Evolutionary conservation across 2,888 invertebrate species (phyloP), one percentile per base, ranked within the genome.

Genomic region (Nephrotoma appendiculata): DNA sequence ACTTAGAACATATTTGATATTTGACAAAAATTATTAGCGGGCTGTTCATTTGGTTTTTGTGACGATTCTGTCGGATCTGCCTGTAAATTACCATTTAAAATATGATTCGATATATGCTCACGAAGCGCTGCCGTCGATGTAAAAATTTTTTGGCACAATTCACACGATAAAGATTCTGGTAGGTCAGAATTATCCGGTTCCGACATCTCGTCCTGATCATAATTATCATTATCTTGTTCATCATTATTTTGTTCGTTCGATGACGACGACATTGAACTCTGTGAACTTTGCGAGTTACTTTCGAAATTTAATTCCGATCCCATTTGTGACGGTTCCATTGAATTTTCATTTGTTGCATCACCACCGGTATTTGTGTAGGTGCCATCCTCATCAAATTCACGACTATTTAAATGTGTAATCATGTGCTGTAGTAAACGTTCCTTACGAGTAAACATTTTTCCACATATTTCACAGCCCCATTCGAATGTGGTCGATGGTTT

Each of bases 381-480:
- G 42, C 83, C 57, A 71, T 71, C 86, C 2, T 71, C 86, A 71
- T 87, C 86, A 41, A 52, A 84, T 85, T 89, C 87, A 31, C 88
- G 88, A 83, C 91, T 91, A 87, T 91, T 91, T 86, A 91, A 89
- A 88, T 92, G 92, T 86, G 90, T 90, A 86, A 90, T 89, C 88
- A 92, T 90, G 88, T 92, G 92, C 89, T 91, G 91, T 86, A 92
- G 89, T 12, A 92, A 89, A 87, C 92, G 91, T 88, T 92, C 92
- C 86, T 91, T 91, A 52, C 92, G 90, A 42, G 91, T 91, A 86
- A 92, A 89, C 87, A 91, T 90, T 85, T 91, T 90, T 45, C 91
- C 91, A 87, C 92, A 92, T 85, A 92, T 89, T 87, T 92, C 92
- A 88, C 92, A 92, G 87, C 91, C 91, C 92, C 92, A 92, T 87